Base-by-base conservation (phyloP, 2,797 vertebrate species). In the Thaleichthys pacificus region DNA sequence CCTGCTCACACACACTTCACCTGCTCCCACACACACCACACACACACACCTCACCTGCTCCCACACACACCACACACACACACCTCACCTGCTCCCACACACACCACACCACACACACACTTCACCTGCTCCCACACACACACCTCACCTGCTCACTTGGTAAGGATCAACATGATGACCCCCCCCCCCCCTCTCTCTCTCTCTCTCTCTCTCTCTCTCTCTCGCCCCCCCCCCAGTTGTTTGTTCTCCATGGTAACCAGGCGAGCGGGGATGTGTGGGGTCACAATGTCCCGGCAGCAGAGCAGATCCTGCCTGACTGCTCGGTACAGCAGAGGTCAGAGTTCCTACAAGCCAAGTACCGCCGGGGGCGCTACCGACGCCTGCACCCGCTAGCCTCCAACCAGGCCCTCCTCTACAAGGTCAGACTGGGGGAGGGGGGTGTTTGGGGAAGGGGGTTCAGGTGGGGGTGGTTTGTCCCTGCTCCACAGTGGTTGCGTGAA, bases 301-400 rank as follows among this genome's bases (percentile, higher is more conserved):
- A 93, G 61, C 91, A 91, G 87, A 86, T 94, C 54, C 24, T 30
- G 2, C 86, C 91, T 0, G 81, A 88, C 2, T 82, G 86, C 0
- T 68, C 85, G 0, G 81, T 86, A 0, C 76, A 86, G 19, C 83
- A 89, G 51, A 88, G 91, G 56, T 77, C 75, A 7, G 80, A 79
- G 66, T 94, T 93, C 78, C 92, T 93, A 74, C 77, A 75, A 49
- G 82, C 87, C 58, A 94, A 94, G 77, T 94, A 94, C 81, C 65
- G 47, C 57, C 86, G 56, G 21, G 92, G 92, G 12, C 80, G 87
- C 72, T 94, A 93, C 85, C 87, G 89, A 67, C 85, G 86, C 38
- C 68, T 85, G 1, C 92, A 94, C 21, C 64, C 91, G 0, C 88
- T 94, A 61, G 38, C 81, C 0, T 82, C 81, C 6, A 91, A 78